Evolutionary conservation across 2,888 invertebrate genomes (phyloP), one percentile per base, ranked within the genome.

Genomic region (Pterobdella sp.): DNA sequence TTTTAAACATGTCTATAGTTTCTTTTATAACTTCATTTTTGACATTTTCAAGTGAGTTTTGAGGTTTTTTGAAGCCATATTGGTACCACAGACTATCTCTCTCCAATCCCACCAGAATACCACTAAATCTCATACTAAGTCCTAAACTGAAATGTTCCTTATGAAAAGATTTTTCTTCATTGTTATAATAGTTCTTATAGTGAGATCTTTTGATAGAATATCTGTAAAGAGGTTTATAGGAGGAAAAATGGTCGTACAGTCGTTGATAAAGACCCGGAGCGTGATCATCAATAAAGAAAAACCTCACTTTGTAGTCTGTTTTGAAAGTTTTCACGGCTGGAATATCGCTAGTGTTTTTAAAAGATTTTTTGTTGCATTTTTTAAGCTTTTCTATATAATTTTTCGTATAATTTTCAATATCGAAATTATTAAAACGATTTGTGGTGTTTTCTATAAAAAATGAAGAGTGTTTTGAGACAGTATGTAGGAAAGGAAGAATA

Each of bases 41-140:
- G 7, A 56, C 34, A 56, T 77, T 77, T 32, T 74, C 72, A 49
- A 83, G 36, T 1, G 85, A 83, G 34, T 84, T 84, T 77, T 86
- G 86, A 0, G 83, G 84, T 69, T 78, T 74, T 35, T 77, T 77
- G 78, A 85, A 86, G 1, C 86, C 86, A 81, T 86, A 86, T 68
- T 86, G 84, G 79, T 85, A 86, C 85, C 86, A 86, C 1, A 80
- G 76, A 31, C 84, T 84, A 34, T 79, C 75, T 74, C 80, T 80
- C 18, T 80, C 79, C 14, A 86, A 74, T n/a, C 86, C 86, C 7
- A 84, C 79, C 73, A 79, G 77, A 1, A 79, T 78, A 3, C n/a
- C n/a, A 7, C 26, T 26, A n/a, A 56, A 56, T 3, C n/a, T 7
- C 60, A 56, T 14, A 42, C 42, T 42, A 7, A 18, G 10, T 18